A percentile compares a stretch with the other conserved stretches of the same genome.
Evolutionary conservation across 2,797 vertebrate species (phyloP).

Genomic region (Sebastes paucispinis): DNA sequence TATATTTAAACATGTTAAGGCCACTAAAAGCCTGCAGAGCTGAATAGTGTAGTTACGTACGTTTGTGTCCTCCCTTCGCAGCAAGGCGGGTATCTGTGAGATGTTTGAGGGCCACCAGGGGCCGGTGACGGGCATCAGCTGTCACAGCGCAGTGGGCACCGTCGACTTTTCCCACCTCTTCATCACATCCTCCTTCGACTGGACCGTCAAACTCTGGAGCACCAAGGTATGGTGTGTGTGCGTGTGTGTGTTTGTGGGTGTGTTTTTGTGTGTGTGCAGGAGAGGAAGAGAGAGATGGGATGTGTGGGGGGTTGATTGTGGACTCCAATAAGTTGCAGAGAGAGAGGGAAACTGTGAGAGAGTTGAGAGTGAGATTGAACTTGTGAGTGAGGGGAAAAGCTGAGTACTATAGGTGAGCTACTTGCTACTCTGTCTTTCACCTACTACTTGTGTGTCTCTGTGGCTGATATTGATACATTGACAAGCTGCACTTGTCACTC

Average conservation of each 20-base stretch:
- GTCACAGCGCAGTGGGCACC: conserved; percentile 93
- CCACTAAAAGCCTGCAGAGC: neutral
- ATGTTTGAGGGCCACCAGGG: conserved; percentile 98
- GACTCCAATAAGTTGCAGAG: conserved; percentile 31
- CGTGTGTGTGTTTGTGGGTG: neutral
- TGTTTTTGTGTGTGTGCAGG: neutral
- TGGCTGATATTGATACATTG: neutral
- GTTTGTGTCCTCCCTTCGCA: conserved; percentile 58
- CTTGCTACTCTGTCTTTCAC: conserved; percentile 26
- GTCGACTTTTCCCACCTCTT: conserved; percentile 98
- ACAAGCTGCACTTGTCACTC: neutral
- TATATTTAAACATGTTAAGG: neutral
- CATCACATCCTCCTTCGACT: conserved; percentile 97
- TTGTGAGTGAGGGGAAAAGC: neutral
- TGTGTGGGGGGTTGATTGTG: conserved; percentile 67
- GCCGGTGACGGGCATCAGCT: conserved; percentile 95
- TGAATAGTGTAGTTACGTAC: neutral
- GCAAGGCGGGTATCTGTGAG: conserved; percentile 98
- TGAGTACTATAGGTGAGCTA: conserved; percentile 33
- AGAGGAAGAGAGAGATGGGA: neutral
- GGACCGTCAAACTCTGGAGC: conserved; percentile 98
- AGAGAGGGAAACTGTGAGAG: neutral
- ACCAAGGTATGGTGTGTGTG: conserved; percentile 87
- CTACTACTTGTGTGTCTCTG: conserved; percentile 8
- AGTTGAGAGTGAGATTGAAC: neutral